Evolutionary conservation across 2,797 vertebrate species (phyloP).

Genomic region (Characodon lateralis): DNA sequence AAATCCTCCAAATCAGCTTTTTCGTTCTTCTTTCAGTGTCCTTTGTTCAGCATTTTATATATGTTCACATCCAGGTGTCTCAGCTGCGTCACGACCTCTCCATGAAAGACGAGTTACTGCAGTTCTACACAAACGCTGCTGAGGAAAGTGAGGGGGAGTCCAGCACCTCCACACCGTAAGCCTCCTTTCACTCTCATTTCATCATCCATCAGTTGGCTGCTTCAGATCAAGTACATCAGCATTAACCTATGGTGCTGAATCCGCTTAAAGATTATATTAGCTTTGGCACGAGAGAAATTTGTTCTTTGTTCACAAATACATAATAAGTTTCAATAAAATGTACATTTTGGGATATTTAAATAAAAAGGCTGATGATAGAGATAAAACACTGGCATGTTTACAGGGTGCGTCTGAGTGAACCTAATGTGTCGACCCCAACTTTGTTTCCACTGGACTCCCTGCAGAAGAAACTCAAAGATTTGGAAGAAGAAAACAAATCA

Average conservation of each 20-base stretch:
- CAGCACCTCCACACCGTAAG: conserved; percentile 91
- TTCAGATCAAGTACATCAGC: neutral
- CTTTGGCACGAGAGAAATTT: too few relatives aligned
- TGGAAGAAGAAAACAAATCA: conserved; percentile 95
- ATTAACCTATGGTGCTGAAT: neutral
- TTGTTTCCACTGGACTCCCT: conserved; percentile 94
- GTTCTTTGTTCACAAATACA: too few relatives aligned
- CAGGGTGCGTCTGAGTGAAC: conserved; percentile 90
- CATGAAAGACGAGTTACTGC: conserved; percentile 97
- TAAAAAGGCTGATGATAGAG: neutral
- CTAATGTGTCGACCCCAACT: conserved; percentile 84
- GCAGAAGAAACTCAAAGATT: conserved; percentile 97
- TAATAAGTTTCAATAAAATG: neutral
- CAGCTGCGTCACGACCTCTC: conserved; percentile 95
- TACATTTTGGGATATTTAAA: neutral
- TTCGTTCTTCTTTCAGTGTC: neutral
- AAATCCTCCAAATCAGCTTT: neutral
- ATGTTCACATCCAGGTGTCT: conserved; percentile 83
- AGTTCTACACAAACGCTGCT: conserved; percentile 94
- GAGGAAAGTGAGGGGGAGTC: conserved; percentile 96
- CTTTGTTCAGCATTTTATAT: neutral
- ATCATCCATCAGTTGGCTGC: neutral
- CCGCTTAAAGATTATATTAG: too few relatives aligned
- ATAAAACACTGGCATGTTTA: conserved; percentile 14
- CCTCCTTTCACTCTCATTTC: conserved; percentile 7